Conservation (phyloP, 2,113 vertebrate species). For the Ceratotherium simum region DNA sequence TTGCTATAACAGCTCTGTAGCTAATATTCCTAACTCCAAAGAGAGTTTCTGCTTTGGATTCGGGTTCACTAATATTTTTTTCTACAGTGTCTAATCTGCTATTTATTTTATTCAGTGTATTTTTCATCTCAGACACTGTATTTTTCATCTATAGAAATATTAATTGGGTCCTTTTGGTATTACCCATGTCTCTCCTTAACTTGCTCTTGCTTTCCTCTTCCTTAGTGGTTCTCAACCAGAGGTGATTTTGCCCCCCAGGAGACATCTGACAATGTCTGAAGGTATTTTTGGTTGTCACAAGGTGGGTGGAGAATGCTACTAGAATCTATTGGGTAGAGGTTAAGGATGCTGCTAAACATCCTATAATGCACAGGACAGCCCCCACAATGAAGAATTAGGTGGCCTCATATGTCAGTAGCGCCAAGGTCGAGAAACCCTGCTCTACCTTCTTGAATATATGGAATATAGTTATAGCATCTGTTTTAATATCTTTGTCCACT, state of each 20-base stretch:
- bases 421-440: neutral
- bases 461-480: neutral
- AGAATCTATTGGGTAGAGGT: neutral
- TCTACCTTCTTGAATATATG: neutral
- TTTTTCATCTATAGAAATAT: slow-evolving; percentile 18
- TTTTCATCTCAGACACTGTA: neutral
- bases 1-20: neutral
- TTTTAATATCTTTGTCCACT: slow-evolving; percentile 3
- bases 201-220: neutral
- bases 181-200: neutral
- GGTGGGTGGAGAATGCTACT: neutral
- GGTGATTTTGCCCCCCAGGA: neutral
- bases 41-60: slow-evolving; percentile 18
- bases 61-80: neutral
- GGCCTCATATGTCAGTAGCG: neutral
- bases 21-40: neutral
- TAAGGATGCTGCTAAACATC: neutral
- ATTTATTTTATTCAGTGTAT: neutral
- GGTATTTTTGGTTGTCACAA: neutral
- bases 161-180: neutral
- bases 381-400: neutral
- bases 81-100: neutral
- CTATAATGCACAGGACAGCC: neutral
- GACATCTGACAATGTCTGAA: neutral
- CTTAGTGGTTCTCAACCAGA: neutral